A percentile compares a stretch with the other conserved stretches of the same genome.
Evolutionary conservation across 1,140 invertebrate species (phyloP).

Genomic region (Calephelis nemesis): DNA sequence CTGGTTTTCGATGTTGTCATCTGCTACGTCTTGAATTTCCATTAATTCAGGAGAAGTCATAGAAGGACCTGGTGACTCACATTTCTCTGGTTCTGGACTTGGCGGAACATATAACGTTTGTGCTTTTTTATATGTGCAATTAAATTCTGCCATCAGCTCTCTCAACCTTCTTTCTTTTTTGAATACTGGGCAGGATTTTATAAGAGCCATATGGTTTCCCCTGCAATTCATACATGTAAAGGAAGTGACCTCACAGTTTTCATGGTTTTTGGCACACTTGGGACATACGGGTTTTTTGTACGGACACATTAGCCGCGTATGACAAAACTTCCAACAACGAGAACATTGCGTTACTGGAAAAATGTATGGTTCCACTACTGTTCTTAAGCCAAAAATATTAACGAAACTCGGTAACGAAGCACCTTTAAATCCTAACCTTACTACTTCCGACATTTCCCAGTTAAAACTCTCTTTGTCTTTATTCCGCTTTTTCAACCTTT

Average conservation of each 20-base stretch:
- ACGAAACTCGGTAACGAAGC: conserved; percentile 25
- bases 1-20: too few relatives aligned
- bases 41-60: too few relatives aligned
- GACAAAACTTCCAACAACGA: conserved; percentile 29
- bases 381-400: conserved; percentile 13
- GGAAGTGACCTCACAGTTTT: not conserved
- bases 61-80: not conserved
- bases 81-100: not conserved
- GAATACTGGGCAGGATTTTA: not conserved
- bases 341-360: conserved; percentile 33
- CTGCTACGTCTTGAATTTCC: too few relatives aligned
- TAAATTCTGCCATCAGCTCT: conserved; percentile 1
- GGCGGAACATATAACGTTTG: not conserved
- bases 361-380: conserved; percentile 25
- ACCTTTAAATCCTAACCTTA: conserved; percentile 27
- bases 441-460: conserved; percentile 21
- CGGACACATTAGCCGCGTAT: not conserved
- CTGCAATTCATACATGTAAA: not conserved
- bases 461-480: not conserved
- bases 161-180: conserved; percentile 2
- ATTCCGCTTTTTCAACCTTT: not conserved
- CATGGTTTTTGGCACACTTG: not conserved
- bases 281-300: not conserved
- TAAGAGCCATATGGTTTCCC: not conserved
- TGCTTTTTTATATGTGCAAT: conserved; percentile 10